These are phyloP conservation scores for Lepidochitona cinerea DNA, from an alignment of 2,888 invertebrate genomes.

Conservation along the genomic window DNA sequence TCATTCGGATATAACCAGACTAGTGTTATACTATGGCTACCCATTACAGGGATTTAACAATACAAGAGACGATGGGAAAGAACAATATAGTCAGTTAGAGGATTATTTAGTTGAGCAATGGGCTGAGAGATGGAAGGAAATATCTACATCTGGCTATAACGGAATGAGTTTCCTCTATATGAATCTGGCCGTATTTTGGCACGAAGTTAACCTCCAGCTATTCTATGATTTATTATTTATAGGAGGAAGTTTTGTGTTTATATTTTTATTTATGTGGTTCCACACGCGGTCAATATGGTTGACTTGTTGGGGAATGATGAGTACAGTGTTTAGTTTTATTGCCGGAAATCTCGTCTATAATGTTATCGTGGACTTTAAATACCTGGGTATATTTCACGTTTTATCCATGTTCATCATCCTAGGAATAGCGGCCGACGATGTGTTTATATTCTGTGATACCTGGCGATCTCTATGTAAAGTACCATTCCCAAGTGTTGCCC, in stretches of 20 bases:
- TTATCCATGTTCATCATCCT: conserved; percentile 25
- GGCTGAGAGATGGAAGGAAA: conserved; percentile 6
- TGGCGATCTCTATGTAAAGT: conserved; percentile 11
- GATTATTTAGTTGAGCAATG: conserved; percentile 15
- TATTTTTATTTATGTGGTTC: conserved; percentile 16
- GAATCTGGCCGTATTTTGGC: conserved; percentile 2
- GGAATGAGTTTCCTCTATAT: conserved; percentile 10
- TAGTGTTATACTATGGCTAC: conserved; percentile 19
- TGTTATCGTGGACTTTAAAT: conserved; percentile 14
- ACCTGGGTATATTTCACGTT: conserved; percentile 22
- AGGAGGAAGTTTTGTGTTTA: conserved; percentile 20
- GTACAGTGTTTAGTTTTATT: conserved; percentile 12
- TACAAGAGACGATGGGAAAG: neutral
- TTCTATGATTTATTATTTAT: conserved; percentile 8
- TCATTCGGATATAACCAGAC: conserved; percentile 20
- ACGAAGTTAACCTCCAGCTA: conserved; percentile 1
- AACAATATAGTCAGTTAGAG: conserved; percentile 5
- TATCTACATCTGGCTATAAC: neutral
- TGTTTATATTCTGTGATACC: conserved; percentile 28
- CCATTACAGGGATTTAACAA: conserved; percentile 18
- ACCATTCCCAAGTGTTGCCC: conserved; percentile 5
- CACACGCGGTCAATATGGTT: conserved; percentile 18
- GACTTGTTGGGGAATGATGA: conserved; percentile 13
- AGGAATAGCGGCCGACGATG: conserved; percentile 18
- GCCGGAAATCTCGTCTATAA: conserved; percentile 13